Evolutionary conservation across 2,797 vertebrate genomes (phyloP).

Genomic region (Geotria australis): DNA sequence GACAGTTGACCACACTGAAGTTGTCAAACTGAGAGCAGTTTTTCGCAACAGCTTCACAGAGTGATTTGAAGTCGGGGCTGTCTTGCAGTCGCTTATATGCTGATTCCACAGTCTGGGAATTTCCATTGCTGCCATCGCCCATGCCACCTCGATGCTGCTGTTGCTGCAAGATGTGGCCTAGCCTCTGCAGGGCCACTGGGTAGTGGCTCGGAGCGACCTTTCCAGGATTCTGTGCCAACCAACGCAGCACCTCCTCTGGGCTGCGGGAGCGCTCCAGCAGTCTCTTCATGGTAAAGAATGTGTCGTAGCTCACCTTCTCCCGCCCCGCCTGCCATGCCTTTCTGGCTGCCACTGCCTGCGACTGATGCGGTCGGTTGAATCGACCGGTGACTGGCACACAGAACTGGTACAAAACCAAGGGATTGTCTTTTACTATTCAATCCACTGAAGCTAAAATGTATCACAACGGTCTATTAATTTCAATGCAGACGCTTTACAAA

Average conservation of each 20-base stretch:
- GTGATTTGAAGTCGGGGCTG: slow-evolving; percentile 22
- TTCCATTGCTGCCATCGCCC: slow-evolving; percentile 1
- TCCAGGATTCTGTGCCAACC: slow-evolving; percentile 56
- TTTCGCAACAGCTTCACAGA: slow-evolving; percentile 20
- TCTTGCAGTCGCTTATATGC: slow-evolving; percentile 13
- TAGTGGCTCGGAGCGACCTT: slow-evolving; percentile 57
- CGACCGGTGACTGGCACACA: no score
- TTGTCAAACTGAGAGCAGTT: slow-evolving; percentile 44
- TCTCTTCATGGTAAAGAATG: slow-evolving; percentile 53
- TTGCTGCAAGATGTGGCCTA: slow-evolving; percentile 32
- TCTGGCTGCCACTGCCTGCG: no score
- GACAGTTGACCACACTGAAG: slow-evolving; percentile 45
- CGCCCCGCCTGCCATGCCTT: slow-evolving; percentile 5
- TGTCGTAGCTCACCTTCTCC: slow-evolving; percentile 51
- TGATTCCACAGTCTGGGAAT: slow-evolving; percentile 1
- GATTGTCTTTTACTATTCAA: no score
- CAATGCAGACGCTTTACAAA: no score
- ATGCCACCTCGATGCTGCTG: slow-evolving; percentile 5
- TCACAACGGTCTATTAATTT: no score
- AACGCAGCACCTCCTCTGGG: slow-evolving; percentile 48
- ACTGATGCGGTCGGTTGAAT: no score
- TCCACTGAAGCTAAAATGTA: no score
- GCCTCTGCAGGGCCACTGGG: slow-evolving; percentile 45
- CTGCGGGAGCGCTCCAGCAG: slow-evolving; percentile 44
- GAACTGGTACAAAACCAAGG: no score